A percentile compares a stretch with the other conserved stretches of the same genome.
Evolutionary conservation across 2,888 invertebrate species (phyloP).

Genomic region (Aradus depressus): DNA sequence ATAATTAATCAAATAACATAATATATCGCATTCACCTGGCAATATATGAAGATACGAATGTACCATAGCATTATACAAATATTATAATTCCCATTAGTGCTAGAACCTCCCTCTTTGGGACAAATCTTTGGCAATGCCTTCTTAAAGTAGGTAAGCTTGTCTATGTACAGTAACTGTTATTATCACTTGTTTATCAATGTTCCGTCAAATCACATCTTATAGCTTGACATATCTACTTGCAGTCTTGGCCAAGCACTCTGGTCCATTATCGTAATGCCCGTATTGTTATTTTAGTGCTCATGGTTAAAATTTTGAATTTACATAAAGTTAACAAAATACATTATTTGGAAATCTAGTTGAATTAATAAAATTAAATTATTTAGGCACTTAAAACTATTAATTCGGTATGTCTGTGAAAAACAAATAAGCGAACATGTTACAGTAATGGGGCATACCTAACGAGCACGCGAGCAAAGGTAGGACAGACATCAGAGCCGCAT

Average conservation of each 20-base stretch:
- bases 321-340: not conserved
- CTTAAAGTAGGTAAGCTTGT: constrained; percentile 10
- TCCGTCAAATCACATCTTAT: constrained; percentile 4
- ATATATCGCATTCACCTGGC: constrained; percentile 12
- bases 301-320: too few species aligned
- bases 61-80: constrained; percentile 9
- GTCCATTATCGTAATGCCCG: too few species aligned
- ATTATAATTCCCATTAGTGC: constrained; percentile 9
- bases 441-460: constrained; percentile 5
- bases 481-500: too few species aligned
- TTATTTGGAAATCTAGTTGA: too few species aligned
- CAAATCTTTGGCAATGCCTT: constrained; percentile 25
- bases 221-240: constrained; percentile 12
- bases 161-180: constrained; percentile 16
- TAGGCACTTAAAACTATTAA: too few species aligned
- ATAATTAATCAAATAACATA: constrained; percentile 11
- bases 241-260: constrained; percentile 13
- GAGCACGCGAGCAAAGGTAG: too few species aligned
- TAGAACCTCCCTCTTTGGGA: constrained; percentile 20
- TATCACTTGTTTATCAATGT: constrained; percentile 16
- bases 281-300: too few species aligned
- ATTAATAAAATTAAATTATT: too few species aligned
- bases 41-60: constrained; percentile 8
- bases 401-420: not conserved
- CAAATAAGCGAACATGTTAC: not conserved